Evolutionary conservation across 2,797 vertebrate genomes (phyloP).

Genomic region (Poeciliopsis paucimaculata): DNA sequence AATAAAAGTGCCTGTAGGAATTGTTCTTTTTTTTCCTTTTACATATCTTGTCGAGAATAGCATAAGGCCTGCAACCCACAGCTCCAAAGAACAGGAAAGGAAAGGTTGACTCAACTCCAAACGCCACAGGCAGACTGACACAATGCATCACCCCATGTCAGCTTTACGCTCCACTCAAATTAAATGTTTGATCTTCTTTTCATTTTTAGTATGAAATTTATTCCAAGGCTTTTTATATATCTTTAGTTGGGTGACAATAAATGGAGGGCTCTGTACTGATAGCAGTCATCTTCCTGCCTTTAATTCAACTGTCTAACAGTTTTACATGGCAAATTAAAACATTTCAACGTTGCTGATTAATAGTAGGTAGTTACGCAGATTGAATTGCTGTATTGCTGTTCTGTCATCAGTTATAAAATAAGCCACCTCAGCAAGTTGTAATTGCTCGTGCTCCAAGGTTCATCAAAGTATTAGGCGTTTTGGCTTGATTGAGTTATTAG

Average conservation of each 20-base stretch:
- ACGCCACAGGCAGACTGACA: background rate
- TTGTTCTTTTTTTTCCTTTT: too few relatives aligned
- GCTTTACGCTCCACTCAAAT: background rate
- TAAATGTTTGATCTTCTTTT: background rate
- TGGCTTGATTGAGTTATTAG: constrained; percentile 80
- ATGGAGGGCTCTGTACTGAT: constrained; percentile 29
- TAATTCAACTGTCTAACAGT: constrained; percentile 71
- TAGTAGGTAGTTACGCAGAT: constrained; percentile 66
- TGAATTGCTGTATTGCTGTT: constrained; percentile 73
- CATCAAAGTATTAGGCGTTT: constrained; percentile 80
- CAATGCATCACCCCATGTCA: background rate
- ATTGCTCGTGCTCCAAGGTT: constrained; percentile 77
- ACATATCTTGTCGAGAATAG: background rate
- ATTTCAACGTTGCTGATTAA: constrained; percentile 78
- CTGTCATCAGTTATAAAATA: constrained; percentile 78
- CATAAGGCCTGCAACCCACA: background rate
- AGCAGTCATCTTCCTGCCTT: constrained; percentile 66
- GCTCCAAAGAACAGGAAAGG: background rate
- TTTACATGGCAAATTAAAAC: constrained; percentile 71
- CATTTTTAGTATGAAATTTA: background rate
- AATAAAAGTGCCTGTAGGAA: too few relatives aligned
- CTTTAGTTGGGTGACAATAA: background rate
- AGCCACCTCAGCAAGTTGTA: constrained; percentile 80
- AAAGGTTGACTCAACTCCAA: background rate
- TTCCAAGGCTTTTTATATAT: background rate